These are phyloP conservation scores for Loris lydekkerianus DNA, from an alignment of 2,797 vertebrate genomes.

Conservation along the genomic window DNA sequence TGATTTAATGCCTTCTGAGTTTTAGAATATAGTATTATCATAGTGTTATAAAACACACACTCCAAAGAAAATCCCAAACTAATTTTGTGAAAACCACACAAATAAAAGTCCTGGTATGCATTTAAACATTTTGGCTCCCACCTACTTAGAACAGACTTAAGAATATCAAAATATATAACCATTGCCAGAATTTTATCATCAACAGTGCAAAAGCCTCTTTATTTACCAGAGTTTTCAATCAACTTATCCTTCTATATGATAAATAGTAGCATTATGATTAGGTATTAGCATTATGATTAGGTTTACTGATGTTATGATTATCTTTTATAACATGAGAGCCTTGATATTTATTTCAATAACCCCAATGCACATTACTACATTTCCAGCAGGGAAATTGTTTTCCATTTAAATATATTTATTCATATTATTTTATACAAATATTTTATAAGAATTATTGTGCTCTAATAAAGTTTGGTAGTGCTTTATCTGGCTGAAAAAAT, in stretches of 20 bases:
- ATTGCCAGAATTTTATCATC: background rate
- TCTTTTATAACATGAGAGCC: background rate
- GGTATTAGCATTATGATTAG: too few relatives aligned
- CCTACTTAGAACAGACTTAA: background rate
- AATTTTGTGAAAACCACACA: background rate
- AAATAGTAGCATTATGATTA: background rate
- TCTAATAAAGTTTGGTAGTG: background rate
- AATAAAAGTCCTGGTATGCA: background rate
- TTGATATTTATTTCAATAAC: background rate
- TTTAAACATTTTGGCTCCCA: background rate
- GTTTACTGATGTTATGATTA: background rate
- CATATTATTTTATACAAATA: background rate
- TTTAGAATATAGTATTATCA: background rate
- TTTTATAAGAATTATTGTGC: background rate
- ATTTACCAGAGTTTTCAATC: background rate
- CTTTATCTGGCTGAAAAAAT: background rate
- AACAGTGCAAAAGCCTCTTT: background rate
- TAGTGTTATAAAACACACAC: background rate
- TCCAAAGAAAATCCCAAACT: background rate
- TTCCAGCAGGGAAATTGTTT: background rate
- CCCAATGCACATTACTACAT: background rate
- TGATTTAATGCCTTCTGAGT: background rate
- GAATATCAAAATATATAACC: background rate
- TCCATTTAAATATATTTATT: constrained; percentile 1
- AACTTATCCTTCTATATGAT: background rate